Evolutionary conservation across 2,113 vertebrate species (phyloP).

Genomic region (Sceloporus tristichus): DNA sequence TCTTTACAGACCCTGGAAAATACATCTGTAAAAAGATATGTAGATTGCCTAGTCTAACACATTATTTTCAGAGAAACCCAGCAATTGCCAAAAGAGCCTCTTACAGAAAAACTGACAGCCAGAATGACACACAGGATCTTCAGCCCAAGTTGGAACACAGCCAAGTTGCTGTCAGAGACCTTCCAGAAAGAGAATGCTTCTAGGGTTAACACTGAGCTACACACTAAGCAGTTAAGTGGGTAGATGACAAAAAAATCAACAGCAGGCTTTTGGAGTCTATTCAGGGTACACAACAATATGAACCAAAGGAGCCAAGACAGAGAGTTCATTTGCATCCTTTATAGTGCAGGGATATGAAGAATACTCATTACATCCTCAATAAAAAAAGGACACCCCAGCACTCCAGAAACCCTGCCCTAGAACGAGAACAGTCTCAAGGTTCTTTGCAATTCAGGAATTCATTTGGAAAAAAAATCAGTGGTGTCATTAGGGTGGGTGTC

Average conservation of each 20-base stretch:
- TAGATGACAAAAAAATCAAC: neutral
- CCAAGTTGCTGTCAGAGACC: neutral
- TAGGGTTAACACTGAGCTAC: neutral
- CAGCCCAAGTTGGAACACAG: neutral
- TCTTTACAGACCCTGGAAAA: conserved; percentile 27
- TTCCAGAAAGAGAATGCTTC: neutral
- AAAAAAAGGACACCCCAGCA: no score
- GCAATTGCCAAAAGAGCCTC: neutral
- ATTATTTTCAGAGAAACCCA: conserved; percentile 31
- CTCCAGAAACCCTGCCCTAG: no score
- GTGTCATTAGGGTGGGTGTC: no score
- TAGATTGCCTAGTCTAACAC: conserved; percentile 17
- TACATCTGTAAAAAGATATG: conserved; percentile 11
- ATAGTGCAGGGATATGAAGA: no score
- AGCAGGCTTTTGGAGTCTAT: neutral
- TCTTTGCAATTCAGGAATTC: no score
- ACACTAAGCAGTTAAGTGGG: neutral
- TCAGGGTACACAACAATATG: no score
- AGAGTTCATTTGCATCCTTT: no score
- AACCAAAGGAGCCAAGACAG: no score
- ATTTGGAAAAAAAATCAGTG: no score
- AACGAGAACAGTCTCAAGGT: no score
- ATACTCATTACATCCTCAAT: no score
- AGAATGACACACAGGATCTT: conserved; percentile 7
- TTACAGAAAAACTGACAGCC: conserved; percentile 29